phyloP scores from a whole-genome alignment of 2,797 vertebrate species.

The Malacoraja senta region DNA sequence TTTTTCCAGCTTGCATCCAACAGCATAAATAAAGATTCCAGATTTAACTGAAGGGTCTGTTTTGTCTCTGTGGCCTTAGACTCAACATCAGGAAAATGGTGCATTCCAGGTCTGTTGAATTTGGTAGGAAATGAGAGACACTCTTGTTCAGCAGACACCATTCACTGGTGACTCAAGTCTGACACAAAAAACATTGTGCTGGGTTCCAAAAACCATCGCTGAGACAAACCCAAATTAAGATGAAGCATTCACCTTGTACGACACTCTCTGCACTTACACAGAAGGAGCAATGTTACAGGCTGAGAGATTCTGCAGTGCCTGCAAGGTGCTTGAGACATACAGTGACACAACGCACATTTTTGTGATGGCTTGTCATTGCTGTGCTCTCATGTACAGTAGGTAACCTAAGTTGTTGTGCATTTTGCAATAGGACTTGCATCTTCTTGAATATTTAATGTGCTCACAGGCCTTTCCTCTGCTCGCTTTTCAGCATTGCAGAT shows the following conservation, averaged over 20 bases:
- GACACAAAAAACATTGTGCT: neutral
- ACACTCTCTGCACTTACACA: neutral
- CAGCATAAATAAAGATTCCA: constrained; percentile 17
- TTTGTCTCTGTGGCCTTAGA: neutral
- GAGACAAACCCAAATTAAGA: constrained; percentile 1
- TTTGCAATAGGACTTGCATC: no score
- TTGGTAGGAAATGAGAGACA: constrained; percentile 29
- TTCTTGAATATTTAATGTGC: no score
- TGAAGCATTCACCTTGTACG: neutral
- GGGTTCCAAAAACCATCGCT: constrained; percentile 18
- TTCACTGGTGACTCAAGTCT: neutral
- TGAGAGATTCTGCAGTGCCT: no score
- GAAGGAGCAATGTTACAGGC: neutral
- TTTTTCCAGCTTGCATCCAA: constrained; percentile 17
- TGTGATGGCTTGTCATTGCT: no score
- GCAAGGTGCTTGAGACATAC: no score
- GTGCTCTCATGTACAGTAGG: no score
- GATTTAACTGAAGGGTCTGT: neutral
- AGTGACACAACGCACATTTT: no score
- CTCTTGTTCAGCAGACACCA: neutral
- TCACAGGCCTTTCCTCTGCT: no score
- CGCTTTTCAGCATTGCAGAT: no score
- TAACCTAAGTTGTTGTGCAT: no score
- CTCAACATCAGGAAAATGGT: neutral
- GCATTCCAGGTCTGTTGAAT: constrained; percentile 24